These are phyloP conservation scores for Candoia aspera DNA, from an alignment of 2,113 vertebrate species.

Conservation along the genomic window DNA sequence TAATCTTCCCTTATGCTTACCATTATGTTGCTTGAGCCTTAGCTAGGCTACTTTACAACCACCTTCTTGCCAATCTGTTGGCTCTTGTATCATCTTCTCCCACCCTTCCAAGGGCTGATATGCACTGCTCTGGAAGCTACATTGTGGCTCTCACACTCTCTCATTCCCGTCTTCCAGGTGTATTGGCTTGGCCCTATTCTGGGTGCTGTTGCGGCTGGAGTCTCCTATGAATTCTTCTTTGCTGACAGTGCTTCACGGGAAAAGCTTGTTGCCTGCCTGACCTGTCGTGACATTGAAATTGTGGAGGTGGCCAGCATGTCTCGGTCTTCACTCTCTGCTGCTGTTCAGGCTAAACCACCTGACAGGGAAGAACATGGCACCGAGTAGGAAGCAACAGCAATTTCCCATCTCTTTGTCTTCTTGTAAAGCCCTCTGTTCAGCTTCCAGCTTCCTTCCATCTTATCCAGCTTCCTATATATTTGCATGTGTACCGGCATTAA, in stretches of 20 bases:
- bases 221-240: conserved; percentile 82
- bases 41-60: not conserved
- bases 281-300: conserved; percentile 80
- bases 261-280: conserved; percentile 80
- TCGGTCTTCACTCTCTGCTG: conserved; percentile 78
- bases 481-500: not conserved
- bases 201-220: conserved; percentile 74
- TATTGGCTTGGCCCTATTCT: conserved; percentile 80
- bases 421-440: not conserved
- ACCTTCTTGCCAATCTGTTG: not conserved
- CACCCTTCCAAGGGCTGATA: not conserved
- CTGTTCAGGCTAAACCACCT: conserved; percentile 70
- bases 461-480: not conserved
- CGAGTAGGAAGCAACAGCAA: conserved; percentile 31
- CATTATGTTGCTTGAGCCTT: not conserved
- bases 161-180: conserved; percentile 64
- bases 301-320: conserved; percentile 80
- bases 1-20: not conserved
- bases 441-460: not conserved
- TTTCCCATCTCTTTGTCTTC: not conserved
- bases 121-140: not conserved
- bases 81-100: not conserved
- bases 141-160: not conserved
- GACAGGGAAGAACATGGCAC: conserved; percentile 69
- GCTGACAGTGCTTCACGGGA: conserved; percentile 75